Percentiles rank a stretch among this genome's conserved stretches.
phyloP scores from a whole-genome alignment of 2,888 invertebrate genomes.

The Lasioglossum villosulum region DNA sequence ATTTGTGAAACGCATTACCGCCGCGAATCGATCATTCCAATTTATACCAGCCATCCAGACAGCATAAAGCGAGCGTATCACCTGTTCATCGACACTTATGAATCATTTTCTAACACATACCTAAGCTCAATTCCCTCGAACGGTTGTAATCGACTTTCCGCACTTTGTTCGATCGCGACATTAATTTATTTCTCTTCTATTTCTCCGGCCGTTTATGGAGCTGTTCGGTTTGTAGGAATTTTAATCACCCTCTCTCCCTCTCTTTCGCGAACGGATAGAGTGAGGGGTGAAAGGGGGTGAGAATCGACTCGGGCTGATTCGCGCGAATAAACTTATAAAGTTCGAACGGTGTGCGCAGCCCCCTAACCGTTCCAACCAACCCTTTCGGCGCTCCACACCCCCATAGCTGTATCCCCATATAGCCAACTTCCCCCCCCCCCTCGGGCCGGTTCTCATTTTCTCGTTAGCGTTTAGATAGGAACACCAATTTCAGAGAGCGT shows the following conservation, averaged over 20 bases:
- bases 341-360: slow-evolving; percentile 12
- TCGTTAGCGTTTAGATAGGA: slow-evolving; percentile 53
- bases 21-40: background rate
- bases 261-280: background rate
- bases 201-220: background rate
- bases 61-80: background rate
- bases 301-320: slow-evolving; percentile 33
- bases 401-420: background rate
- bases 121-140: background rate
- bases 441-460: slow-evolving; percentile 47
- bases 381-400: background rate
- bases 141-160: background rate
- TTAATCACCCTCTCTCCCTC: background rate
- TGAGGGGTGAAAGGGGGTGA: background rate
- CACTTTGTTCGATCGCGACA: background rate
- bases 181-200: background rate
- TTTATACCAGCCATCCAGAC: background rate
- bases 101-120: background rate
- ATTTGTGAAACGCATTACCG: background rate
- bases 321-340: slow-evolving; percentile 45
- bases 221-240: background rate
- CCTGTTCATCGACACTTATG: background rate
- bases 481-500: slow-evolving; percentile 48
- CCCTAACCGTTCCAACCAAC: background rate
- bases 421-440: background rate